These are phyloP conservation scores for Sphyrna mokarran DNA, from an alignment of 2,113 vertebrate species.

Conservation along the genomic window DNA sequence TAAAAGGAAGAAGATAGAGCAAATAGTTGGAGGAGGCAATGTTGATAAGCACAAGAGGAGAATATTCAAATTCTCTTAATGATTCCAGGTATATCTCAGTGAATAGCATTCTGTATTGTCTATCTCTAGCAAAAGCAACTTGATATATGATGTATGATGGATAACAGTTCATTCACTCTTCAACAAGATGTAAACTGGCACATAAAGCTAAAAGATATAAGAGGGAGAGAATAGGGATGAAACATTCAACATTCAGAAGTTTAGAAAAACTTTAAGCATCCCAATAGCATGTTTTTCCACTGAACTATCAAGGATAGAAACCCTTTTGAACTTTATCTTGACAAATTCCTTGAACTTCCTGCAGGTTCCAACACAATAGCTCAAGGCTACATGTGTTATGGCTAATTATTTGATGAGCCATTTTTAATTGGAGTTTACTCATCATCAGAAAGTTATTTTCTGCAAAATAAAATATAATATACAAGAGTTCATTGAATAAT, in stretches of 20 bases:
- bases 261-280: not conserved
- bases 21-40: no score
- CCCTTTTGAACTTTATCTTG: not conserved
- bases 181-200: no score
- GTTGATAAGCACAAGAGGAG: no score
- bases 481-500: not conserved
- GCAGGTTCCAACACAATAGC: not conserved
- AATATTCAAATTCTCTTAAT: no score
- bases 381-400: not conserved
- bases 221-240: not conserved
- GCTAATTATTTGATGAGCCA: not conserved
- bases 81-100: not conserved
- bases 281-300: not conserved
- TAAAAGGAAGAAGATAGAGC: not conserved
- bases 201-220: no score
- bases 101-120: not conserved
- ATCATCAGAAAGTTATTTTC: not conserved
- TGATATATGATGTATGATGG: not conserved
- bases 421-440: not conserved
- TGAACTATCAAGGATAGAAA: not conserved
- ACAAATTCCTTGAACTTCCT: not conserved
- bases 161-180: not conserved
- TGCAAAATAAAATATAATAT: not conserved
- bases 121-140: not conserved
- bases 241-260: not conserved